Evolutionary conservation across 1,140 invertebrate species (phyloP).

Genomic region (Pseudomyrmex cubaensis): DNA sequence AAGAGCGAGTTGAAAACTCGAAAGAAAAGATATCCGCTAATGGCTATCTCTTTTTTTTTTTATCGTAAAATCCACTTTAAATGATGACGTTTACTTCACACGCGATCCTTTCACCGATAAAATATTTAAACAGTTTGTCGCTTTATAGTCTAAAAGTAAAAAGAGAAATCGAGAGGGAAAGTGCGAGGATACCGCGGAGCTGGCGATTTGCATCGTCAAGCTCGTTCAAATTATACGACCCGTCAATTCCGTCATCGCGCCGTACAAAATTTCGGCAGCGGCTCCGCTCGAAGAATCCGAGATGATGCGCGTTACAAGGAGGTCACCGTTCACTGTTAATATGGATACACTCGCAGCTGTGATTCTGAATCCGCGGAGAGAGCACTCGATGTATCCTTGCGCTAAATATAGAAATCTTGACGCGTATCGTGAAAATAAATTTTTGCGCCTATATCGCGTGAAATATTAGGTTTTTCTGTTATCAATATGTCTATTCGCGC

Average conservation of each 20-base stretch:
- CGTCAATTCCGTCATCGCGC: slow-evolving; percentile 17
- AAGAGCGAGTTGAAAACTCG: background rate
- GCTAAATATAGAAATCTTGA: slow-evolving; percentile 57
- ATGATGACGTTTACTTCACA: slow-evolving; percentile 27
- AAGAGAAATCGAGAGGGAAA: slow-evolving; percentile 75
- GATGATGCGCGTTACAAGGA: slow-evolving; percentile 44
- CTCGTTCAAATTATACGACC: slow-evolving; percentile 32
- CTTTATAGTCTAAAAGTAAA: slow-evolving; percentile 63
- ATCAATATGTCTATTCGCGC: no score
- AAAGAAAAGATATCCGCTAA: background rate
- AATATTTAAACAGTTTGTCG: slow-evolving; percentile 70
- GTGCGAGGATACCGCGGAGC: slow-evolving; percentile 44
- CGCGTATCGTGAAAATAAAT: slow-evolving; percentile 25
- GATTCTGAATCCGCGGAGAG: slow-evolving; percentile 7
- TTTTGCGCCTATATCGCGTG: slow-evolving; percentile 4
- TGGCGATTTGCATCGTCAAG: slow-evolving; percentile 55
- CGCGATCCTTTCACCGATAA: slow-evolving; percentile 70
- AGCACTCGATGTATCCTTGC: slow-evolving; percentile 50
- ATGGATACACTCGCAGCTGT: background rate
- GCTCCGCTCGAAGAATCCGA: slow-evolving; percentile 23
- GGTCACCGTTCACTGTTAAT: slow-evolving; percentile 53
- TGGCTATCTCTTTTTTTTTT: background rate
- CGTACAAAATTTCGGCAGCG: slow-evolving; percentile 40
- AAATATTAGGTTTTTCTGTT: no score
- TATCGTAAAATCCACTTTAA: slow-evolving; percentile 28